These are phyloP conservation scores for Alligator sinensis DNA, from an alignment of 2,113 vertebrate species.

Conservation along the genomic window DNA sequence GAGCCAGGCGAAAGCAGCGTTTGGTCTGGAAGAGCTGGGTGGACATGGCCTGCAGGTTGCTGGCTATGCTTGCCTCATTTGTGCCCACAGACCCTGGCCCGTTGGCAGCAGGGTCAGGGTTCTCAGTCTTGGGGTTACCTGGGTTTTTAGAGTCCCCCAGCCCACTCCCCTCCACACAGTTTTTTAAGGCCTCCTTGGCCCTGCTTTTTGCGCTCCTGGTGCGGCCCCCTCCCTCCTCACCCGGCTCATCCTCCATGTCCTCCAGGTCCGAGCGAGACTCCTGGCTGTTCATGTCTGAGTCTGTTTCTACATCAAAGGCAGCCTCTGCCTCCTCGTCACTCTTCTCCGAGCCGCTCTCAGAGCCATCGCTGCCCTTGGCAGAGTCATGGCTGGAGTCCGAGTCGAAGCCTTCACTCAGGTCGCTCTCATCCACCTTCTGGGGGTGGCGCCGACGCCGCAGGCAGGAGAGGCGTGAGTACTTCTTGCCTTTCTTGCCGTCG, in stretches of 20 bases:
- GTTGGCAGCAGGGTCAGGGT: conserved; percentile 78
- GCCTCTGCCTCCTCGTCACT: conserved; percentile 90
- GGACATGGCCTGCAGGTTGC: conserved; percentile 97
- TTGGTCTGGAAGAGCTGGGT: conserved; percentile 96
- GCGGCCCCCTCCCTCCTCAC: conserved; percentile 32
- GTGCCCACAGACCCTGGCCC: conserved; percentile 78
- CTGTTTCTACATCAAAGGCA: conserved; percentile 94
- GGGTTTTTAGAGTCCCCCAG: conserved; percentile 46
- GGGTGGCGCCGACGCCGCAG: conserved; percentile 87
- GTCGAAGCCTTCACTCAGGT: conserved; percentile 97
- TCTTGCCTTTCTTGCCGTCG: conserved; percentile 83
- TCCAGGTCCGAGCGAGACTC: conserved; percentile 96
- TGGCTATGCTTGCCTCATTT: conserved; percentile 91
- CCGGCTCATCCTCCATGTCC: conserved; percentile 90
- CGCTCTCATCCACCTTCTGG: conserved; percentile 91
- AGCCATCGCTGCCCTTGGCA: conserved; percentile 87
- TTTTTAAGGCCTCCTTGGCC: conserved; percentile 41
- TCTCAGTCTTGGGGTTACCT: conserved; percentile 52
- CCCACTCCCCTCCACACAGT: conserved; percentile 34
- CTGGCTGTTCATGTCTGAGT: conserved; percentile 99
- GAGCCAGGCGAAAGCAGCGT: conserved; percentile 95
- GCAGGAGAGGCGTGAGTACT: conserved; percentile 89
- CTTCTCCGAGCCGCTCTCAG: conserved; percentile 87
- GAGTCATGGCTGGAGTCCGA: conserved; percentile 83
- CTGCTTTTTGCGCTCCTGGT: background rate